Conservation (phyloP, 2,113 vertebrate species). For the Sturnira hondurensis region DNA sequence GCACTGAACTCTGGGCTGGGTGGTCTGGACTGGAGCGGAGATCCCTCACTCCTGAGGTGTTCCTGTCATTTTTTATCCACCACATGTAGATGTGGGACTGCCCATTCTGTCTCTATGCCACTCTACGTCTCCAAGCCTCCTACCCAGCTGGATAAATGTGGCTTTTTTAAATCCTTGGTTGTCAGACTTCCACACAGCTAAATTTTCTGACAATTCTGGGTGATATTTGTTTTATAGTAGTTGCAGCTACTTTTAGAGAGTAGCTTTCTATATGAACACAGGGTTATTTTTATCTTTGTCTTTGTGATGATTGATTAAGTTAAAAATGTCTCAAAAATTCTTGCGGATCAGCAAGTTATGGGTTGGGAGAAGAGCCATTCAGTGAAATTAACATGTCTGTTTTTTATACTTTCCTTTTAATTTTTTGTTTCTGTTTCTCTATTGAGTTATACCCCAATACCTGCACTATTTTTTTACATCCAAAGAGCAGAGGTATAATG, state of each 20-base stretch:
- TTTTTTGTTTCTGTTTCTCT: not conserved
- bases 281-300: not conserved
- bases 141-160: too few relatives aligned
- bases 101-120: too few relatives aligned
- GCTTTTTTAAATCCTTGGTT: too few relatives aligned
- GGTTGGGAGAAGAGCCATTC: not conserved
- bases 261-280: not conserved
- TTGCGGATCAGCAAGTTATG: not conserved
- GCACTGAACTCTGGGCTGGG: too few relatives aligned
- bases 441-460: not conserved
- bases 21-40: too few relatives aligned
- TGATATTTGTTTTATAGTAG: not conserved
- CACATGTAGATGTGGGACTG: too few relatives aligned
- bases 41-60: too few relatives aligned
- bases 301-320: not conserved
- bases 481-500: not conserved
- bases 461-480: not conserved
- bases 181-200: too few relatives aligned
- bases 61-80: too few relatives aligned
- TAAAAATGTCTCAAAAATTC: not conserved
- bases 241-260: not conserved
- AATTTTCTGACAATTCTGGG: too few relatives aligned
- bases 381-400: not conserved
- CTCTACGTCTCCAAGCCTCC: too few relatives aligned
- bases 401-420: not conserved